phyloP scores from a whole-genome alignment of 2,113 vertebrate species.

The Phylloscopus trochilus region DNA sequence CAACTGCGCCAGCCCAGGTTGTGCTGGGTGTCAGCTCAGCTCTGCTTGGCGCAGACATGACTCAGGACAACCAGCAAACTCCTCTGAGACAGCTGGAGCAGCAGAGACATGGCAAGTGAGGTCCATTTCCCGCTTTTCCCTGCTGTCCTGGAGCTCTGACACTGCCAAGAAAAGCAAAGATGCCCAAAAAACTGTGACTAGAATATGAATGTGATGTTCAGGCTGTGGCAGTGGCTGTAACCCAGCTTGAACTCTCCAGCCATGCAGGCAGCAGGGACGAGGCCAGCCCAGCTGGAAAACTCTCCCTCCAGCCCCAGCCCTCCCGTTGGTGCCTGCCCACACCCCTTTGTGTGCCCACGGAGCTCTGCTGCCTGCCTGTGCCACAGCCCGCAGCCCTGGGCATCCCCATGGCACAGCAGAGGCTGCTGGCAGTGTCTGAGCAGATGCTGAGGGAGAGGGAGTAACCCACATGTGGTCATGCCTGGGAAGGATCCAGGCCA shows the following conservation, averaged over 20 bases:
- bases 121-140: neutral
- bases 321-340: neutral
- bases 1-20: neutral
- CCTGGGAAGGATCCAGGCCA: neutral
- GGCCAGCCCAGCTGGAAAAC: neutral
- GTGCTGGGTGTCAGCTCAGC: neutral
- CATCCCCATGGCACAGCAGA: neutral
- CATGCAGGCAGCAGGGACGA: neutral
- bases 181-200: slow-evolving; percentile 18
- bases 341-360: neutral
- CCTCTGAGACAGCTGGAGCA: neutral
- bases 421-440: neutral
- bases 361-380: neutral
- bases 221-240: neutral
- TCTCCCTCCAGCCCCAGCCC: neutral
- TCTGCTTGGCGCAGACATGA: neutral
- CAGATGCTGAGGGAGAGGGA: neutral
- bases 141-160: slow-evolving; percentile 20
- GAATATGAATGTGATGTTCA: slow-evolving; percentile 18
- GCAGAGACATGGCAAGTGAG: neutral
- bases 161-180: neutral
- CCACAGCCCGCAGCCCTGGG: neutral
- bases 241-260: slow-evolving; percentile 11
- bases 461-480: neutral
- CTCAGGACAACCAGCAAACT: neutral